phyloP scores from a whole-genome alignment of 2,888 invertebrate species.

The Hofmannophila pseudospretella region DNA sequence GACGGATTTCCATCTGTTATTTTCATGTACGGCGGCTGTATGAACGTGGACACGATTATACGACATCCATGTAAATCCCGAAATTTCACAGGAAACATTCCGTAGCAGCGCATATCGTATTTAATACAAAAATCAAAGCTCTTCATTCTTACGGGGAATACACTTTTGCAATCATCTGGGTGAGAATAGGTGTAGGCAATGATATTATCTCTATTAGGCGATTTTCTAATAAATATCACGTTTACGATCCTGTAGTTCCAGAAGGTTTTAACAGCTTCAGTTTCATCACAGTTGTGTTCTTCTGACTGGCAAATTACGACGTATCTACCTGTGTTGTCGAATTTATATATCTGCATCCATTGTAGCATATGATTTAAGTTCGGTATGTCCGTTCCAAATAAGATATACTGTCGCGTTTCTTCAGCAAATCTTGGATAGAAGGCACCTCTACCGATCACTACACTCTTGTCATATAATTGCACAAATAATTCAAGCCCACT shows the following conservation, averaged over 20 bases:
- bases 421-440: slow-evolving; percentile 25
- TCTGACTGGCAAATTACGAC: slow-evolving; percentile 49
- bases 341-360: slow-evolving; percentile 33
- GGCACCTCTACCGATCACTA: slow-evolving; percentile 33
- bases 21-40: slow-evolving; percentile 49
- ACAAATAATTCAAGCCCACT: slow-evolving; percentile 42
- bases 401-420: slow-evolving; percentile 37
- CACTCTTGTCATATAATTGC: slow-evolving; percentile 33
- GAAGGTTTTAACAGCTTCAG: slow-evolving; percentile 32
- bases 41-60: slow-evolving; percentile 48
- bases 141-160: slow-evolving; percentile 32
- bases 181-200: slow-evolving; percentile 46
- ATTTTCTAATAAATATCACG: slow-evolving; percentile 35
- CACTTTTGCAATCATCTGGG: slow-evolving; percentile 33
- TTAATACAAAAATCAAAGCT: slow-evolving; percentile 20
- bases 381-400: slow-evolving; percentile 38
- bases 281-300: slow-evolving; percentile 40
- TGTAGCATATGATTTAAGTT: slow-evolving; percentile 32
- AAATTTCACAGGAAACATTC: slow-evolving; percentile 42
- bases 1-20: slow-evolving; percentile 33
- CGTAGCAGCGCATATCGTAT: slow-evolving; percentile 15
- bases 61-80: slow-evolving; percentile 45
- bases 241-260: slow-evolving; percentile 52
- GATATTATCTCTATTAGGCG: slow-evolving; percentile 14
- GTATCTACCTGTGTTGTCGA: slow-evolving; percentile 51